Percentiles rank a stretch among this genome's conserved stretches.
Conservation (phyloP, 2,888 invertebrate genomes). For the Meteorus cinctellus region DNA sequence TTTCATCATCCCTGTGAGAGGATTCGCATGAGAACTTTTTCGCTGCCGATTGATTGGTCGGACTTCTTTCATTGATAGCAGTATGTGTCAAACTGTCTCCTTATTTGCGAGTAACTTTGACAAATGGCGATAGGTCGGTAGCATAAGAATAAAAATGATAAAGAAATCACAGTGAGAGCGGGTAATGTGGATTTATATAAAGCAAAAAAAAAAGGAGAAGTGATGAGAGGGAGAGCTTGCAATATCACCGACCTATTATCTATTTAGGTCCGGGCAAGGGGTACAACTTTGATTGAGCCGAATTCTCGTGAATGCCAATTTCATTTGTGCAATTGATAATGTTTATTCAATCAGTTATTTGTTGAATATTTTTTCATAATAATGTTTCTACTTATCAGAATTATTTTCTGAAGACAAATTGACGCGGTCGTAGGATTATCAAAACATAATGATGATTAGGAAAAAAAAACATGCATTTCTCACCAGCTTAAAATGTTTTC, state of each 20-base stretch:
- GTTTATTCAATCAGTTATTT: not conserved
- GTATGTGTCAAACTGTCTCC: not conserved
- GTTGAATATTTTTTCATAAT: not conserved
- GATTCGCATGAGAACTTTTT: too few relatives aligned
- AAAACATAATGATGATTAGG: too few relatives aligned
- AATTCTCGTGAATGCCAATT: not conserved
- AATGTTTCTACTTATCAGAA: not conserved
- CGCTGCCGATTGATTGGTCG: not conserved
- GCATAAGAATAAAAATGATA: not conserved
- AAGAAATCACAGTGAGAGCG: not conserved
- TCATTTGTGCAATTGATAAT: not conserved
- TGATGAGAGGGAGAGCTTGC: not conserved
- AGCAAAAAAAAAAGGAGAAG: not conserved
- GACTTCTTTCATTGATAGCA: not conserved
- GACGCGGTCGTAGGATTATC: not conserved
- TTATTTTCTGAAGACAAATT: not conserved
- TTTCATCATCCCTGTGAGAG: not conserved
- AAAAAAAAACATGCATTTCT: too few relatives aligned
- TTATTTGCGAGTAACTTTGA: not conserved
- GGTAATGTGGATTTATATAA: not conserved
- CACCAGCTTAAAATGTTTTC: not conserved
- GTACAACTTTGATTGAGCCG: constrained; percentile 22
- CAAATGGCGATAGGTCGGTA: not conserved
- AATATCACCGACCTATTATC: constrained; percentile 57
- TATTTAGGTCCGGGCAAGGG: constrained; percentile 54